phyloP scores from a whole-genome alignment of 2,113 vertebrate species.

The Phocoena phocoena region DNA sequence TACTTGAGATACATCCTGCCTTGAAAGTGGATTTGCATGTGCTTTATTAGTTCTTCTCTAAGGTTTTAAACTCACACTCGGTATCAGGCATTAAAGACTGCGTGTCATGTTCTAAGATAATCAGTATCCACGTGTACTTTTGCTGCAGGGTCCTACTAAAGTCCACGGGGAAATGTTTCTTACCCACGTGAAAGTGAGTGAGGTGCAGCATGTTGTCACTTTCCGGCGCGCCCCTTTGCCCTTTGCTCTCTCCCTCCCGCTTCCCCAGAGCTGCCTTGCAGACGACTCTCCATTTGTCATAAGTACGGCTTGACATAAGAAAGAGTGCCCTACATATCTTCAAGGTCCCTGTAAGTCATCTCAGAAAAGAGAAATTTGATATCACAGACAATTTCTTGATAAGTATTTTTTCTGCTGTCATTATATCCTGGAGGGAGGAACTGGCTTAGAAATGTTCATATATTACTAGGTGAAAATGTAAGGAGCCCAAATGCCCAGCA shows the following conservation, averaged over 20 bases:
- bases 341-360: neutral
- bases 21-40: slow-evolving; percentile 45
- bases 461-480: neutral
- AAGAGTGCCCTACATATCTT: neutral
- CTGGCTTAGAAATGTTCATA: neutral
- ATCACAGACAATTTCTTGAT: neutral
- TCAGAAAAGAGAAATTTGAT: slow-evolving; percentile 30
- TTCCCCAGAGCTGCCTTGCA: neutral
- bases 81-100: slow-evolving; percentile 3
- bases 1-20: slow-evolving; percentile 25
- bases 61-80: neutral
- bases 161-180: neutral
- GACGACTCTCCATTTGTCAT: neutral
- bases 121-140: neutral
- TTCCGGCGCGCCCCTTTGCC: neutral
- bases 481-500: neutral
- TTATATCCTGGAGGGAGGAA: neutral
- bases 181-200: neutral
- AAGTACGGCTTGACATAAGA: neutral
- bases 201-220: neutral
- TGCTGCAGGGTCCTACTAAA: neutral
- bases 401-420: neutral
- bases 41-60: slow-evolving; percentile 23
- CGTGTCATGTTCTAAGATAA: slow-evolving; percentile 24
- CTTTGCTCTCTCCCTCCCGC: neutral